Evolutionary conservation across 2,113 vertebrate species (phyloP), one percentile per base, ranked within the genome.

Genomic region (Hirundichthys speculiger): DNA sequence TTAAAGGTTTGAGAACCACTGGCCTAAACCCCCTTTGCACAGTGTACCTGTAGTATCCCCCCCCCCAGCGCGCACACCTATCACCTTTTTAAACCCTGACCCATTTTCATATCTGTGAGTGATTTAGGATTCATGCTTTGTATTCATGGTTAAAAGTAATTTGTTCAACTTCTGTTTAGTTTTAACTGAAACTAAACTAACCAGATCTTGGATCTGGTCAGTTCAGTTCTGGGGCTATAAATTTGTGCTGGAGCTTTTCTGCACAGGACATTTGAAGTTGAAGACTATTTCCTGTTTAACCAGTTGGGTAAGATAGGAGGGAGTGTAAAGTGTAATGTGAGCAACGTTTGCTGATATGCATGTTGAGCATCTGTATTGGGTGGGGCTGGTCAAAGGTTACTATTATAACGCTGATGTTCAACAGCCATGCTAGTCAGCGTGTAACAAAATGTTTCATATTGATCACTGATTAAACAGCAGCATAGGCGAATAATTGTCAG

Each of bases 281-380:
- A 34, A 34, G 22, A 19, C 9, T 30, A 9, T 30, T 67, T 74
- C 77, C 59, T 62, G 81, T 84, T 64, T 5, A 69, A 87, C 85
- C 65, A 25, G 81, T 80, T 64, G 30, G 53, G 50, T 30, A 0
- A 69, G 74, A 11, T 27, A 39, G 49, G 62, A 41, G 64, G 39
- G 43, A 13, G 13, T 43, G 70, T 38, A 18, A n/a, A 48, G 55
- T 67, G 56, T 24, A 14, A 18, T 54, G 52, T 39, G 62, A 43
- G n/a, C 41, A 24, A 4, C 42, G 51, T 71, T 58, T 68, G 58
- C n/a, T 3, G 15, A 15, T 6, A 10, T 20, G 18, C 7, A 5
- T 18, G 20, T 38, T 75, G 24, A 25, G 25, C 38, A 15, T 50
- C 19, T 64, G 39, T 50, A 20, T 13, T 11, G 34, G 30, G 52